A percentile compares a stretch with the other conserved stretches of the same genome.
phyloP scores from a whole-genome alignment of 2,113 vertebrate genomes.

The Mormyrus lacerda region DNA sequence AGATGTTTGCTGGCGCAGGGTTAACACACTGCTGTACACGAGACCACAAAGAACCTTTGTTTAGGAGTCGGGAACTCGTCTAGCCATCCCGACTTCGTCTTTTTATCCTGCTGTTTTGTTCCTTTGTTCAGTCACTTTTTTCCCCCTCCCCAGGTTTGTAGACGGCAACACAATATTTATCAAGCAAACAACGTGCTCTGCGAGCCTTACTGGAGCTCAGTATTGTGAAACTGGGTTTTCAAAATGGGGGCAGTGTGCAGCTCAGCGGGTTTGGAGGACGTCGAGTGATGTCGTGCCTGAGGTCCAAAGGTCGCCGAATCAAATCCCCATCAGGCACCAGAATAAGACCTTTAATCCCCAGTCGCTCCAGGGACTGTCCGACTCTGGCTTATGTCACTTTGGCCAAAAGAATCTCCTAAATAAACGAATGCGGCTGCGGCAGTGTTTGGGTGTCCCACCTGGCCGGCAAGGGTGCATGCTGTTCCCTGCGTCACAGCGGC shows the following conservation, averaged over 20 bases:
- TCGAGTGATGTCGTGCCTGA: neutral
- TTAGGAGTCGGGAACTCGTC: neutral
- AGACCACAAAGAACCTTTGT: neutral
- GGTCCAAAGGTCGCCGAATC: neutral
- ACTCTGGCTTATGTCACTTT: neutral
- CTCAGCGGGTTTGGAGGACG: neutral
- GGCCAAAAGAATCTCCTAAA: neutral
- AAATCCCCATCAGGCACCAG: neutral
- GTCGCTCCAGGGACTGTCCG: neutral
- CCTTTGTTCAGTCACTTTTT: neutral
- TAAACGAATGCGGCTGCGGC: neutral
- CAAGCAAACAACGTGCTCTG: neutral
- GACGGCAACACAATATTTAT: neutral
- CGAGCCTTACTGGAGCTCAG: neutral
- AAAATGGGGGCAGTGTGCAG: neutral
- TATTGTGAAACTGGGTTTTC: neutral
- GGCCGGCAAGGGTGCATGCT: neutral
- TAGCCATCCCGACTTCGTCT: neutral
- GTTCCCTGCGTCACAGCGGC: neutral
- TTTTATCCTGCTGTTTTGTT: neutral
- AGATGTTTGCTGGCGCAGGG: neutral
- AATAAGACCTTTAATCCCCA: neutral
- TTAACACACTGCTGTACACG: neutral
- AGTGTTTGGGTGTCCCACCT: neutral
- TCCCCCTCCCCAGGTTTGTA: neutral